Conservation (phyloP, 2,888 invertebrate species). For the Meloe dianella region DNA sequence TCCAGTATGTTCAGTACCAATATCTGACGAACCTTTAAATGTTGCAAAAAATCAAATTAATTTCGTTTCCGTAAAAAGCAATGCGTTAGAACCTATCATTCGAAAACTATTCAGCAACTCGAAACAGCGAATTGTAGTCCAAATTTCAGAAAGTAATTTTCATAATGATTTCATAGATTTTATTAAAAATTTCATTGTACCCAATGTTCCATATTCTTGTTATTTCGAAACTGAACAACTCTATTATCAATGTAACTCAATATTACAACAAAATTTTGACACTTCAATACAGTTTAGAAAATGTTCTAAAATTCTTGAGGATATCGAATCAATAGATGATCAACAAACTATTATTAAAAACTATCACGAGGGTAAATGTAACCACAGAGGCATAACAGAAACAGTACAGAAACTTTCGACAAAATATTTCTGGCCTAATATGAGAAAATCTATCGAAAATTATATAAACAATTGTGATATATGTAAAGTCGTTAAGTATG, state of each 20-base stretch:
- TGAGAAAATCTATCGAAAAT: constrained; percentile 18
- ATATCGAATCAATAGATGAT: constrained; percentile 15
- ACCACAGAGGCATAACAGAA: constrained; percentile 26
- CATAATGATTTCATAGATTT: neutral
- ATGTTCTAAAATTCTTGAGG: constrained; percentile 8
- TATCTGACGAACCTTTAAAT: constrained; percentile 20
- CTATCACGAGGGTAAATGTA: constrained; percentile 22
- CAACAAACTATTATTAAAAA: constrained; percentile 18
- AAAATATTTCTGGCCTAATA: constrained; percentile 24
- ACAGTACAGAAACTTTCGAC: constrained; percentile 13
- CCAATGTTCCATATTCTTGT: constrained; percentile 1
- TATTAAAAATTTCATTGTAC: constrained; percentile 1
- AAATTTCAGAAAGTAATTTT: constrained; percentile 4
- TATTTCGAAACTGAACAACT: constrained; percentile 10
- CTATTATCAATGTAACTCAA: neutral
- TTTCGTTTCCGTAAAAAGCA: neutral
- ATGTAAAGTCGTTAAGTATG: constrained; percentile 4
- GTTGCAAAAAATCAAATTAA: constrained; percentile 12
- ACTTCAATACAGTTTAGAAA: constrained; percentile 1
- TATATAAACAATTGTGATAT: constrained; percentile 23
- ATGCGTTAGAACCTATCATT: neutral
- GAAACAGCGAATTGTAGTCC: constrained; percentile 5
- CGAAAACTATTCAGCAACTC: neutral
- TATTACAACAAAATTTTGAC: constrained; percentile 2
- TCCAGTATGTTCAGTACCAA: constrained; percentile 13